Evolutionary conservation across 2,797 vertebrate species (phyloP), one percentile per base, ranked within the genome.

Genomic region (Crenichthys baileyi): DNA sequence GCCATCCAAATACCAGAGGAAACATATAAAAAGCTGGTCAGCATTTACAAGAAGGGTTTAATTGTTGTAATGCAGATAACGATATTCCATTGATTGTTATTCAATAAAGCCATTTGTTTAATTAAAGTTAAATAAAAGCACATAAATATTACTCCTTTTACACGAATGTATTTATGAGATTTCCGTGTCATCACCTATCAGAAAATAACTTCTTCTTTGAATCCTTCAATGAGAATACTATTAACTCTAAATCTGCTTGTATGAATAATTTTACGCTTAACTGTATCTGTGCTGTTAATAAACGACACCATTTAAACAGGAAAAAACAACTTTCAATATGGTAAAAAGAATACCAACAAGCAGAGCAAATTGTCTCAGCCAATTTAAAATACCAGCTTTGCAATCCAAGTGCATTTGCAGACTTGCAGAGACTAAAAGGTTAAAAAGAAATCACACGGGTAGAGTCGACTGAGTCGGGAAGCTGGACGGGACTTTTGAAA

Each of bases 341-440:
- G 31, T 73, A 78, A 13, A 71, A 60, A 73, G 86, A 39, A 83
- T 77, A 83, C 72, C 51, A 76, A 85, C 72, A 90, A 88, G 87
- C 83, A 79, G 82, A 83, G 79, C 80, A 80, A 26, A 68, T 70
- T 89, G 7, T 81, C 75, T 91, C 75, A 92, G 89, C 89, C 81
- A 86, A 87, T 73, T 82, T 85, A 80, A 72, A 87, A 58, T 75
- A 85, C 87, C 75, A 83, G 75, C 68, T 79, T 83, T 85, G 83
- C 84, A 85, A 74, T 84, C 63, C 65, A 84, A 84, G 88, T 88
- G 86, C 81, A 76, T 85, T 81, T 77, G 71, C 78, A 81, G 50
- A 87, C 85, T 79, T 63, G 50, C 77, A 22, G 60, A 73, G 72
- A 86, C 61, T 81, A 74, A 71, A 87, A 73, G 67, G 79, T 51